Conservation (phyloP, 2,113 vertebrate genomes). For the Alces alces region DNA sequence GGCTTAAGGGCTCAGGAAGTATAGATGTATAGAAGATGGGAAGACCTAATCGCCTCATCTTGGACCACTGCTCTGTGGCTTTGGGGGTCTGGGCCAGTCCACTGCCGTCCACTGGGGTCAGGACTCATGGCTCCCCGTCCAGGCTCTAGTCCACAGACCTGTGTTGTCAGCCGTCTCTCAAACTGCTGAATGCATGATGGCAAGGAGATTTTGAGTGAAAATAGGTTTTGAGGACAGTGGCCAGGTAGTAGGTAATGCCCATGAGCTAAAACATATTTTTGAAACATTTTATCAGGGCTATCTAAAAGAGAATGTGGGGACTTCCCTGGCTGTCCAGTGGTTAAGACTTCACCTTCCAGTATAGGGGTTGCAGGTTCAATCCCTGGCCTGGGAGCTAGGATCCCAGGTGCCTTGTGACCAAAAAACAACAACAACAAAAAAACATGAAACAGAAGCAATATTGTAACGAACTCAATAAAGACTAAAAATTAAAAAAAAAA, state of each 20-base stretch:
- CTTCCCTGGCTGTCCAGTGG: neutral
- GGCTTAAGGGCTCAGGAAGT: neutral
- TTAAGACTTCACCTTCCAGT: neutral
- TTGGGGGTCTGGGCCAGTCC: too few species aligned
- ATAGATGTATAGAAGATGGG: neutral
- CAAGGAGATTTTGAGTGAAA: neutral
- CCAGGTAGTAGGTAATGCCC: neutral
- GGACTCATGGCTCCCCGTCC: neutral
- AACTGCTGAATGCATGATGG: neutral
- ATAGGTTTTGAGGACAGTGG: neutral
- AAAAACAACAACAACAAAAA: rapidly evolving
- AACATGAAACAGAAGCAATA: neutral
- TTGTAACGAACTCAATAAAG: neutral
- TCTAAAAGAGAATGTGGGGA: neutral
- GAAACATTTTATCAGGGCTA: neutral
- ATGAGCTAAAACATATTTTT: neutral
- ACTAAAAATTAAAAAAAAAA: neutral
- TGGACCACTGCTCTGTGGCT: neutral
- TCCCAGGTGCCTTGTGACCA: neutral
- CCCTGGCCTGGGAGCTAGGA: neutral
- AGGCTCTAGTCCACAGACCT: too few species aligned
- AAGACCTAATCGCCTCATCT: neutral
- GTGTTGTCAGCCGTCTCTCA: neutral
- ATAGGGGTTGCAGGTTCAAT: neutral
- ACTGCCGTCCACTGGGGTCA: neutral